A percentile compares a stretch with the other conserved stretches of the same genome.
These are phyloP conservation scores for Labeo catla DNA, from an alignment of 2,113 vertebrate genomes.

Conservation along the genomic window DNA sequence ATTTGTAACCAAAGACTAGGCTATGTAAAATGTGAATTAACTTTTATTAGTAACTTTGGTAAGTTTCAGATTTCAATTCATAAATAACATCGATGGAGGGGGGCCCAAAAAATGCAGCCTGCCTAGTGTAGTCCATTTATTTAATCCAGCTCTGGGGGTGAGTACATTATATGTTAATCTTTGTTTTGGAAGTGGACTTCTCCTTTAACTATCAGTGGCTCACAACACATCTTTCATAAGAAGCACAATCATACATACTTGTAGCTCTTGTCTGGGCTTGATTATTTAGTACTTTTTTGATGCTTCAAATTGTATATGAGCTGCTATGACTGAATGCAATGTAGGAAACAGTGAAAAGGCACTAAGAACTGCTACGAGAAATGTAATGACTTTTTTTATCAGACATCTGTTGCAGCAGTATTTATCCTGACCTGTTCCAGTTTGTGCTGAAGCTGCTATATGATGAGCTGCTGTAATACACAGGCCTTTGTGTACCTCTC, in stretches of 20 bases:
- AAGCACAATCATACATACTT: background rate
- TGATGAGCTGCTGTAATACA: background rate
- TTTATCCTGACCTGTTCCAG: background rate
- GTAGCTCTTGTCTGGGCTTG: background rate
- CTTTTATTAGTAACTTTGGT: too few species aligned
- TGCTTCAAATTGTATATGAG: background rate
- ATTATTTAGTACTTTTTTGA: background rate
- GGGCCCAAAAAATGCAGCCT: too few species aligned
- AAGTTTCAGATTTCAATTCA: too few species aligned
- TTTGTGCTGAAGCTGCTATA: background rate
- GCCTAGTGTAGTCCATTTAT: too few species aligned
- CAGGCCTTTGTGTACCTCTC: background rate
- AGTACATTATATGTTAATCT: too few species aligned
- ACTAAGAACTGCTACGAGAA: background rate
- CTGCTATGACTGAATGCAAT: background rate
- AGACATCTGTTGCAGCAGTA: background rate
- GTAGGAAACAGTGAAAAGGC: background rate
- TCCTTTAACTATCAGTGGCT: background rate
- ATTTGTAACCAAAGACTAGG: too few species aligned
- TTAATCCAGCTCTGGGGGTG: too few species aligned
- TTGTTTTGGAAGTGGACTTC: too few species aligned
- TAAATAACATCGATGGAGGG: too few species aligned
- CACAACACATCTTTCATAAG: background rate
- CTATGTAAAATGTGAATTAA: too few species aligned
- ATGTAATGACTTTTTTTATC: background rate